Evolutionary conservation across 2,113 vertebrate genomes (phyloP).

Genomic region (Abramis brama): DNA sequence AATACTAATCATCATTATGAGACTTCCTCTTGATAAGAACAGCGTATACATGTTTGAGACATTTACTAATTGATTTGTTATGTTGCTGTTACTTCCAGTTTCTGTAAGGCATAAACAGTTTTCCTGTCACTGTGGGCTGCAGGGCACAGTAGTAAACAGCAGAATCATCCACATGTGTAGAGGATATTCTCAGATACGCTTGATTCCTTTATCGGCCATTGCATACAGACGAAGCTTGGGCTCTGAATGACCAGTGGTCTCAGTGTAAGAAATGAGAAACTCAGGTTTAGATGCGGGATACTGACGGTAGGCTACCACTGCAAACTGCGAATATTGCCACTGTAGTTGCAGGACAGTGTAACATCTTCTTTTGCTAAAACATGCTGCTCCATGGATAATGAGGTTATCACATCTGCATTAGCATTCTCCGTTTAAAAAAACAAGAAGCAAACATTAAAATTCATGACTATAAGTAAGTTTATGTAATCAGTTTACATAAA

Average conservation of each 20-base stretch:
- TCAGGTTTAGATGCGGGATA: conserved; percentile 22
- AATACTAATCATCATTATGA: too few species aligned
- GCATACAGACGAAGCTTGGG: not conserved
- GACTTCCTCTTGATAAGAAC: too few species aligned
- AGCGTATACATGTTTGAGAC: too few species aligned
- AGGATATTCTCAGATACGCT: conserved; percentile 35
- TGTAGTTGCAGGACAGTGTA: conserved; percentile 32
- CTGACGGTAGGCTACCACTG: conserved; percentile 37
- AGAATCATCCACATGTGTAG: conserved; percentile 37
- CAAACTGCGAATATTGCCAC: not conserved
- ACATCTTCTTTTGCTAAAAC: not conserved
- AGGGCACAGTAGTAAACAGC: conserved; percentile 54
- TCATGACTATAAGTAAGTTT: not conserved
- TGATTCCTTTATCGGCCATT: not conserved
- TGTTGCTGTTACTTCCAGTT: too few species aligned
- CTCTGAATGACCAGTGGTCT: not conserved
- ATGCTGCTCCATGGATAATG: not conserved
- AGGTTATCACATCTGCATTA: not conserved
- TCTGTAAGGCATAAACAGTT: too few species aligned
- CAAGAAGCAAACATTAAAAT: not conserved
- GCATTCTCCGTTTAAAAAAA: not conserved
- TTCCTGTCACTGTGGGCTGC: conserved; percentile 42
- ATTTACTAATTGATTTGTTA: too few species aligned
- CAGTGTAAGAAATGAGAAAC: not conserved
- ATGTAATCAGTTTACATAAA: not conserved